Evolutionary conservation across 2,113 vertebrate species (phyloP), one percentile per base, ranked within the genome.

Genomic region (Saccopteryx leptura): DNA sequence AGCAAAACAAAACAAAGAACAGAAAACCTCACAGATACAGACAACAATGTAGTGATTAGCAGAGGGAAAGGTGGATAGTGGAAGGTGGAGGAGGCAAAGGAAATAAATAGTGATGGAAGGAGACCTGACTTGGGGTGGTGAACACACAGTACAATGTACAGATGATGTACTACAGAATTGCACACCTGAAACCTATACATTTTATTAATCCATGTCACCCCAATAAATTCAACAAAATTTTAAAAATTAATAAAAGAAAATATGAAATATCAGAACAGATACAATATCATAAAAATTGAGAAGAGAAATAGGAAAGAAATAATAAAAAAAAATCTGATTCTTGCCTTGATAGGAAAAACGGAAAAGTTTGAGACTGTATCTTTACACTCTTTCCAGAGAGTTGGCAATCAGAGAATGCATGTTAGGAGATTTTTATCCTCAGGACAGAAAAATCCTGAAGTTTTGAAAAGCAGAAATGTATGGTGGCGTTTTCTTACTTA

Each of bases 401-500:
- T 61, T 71, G 26, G 8, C 48, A 92, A 83, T 80, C 54, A 65
- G 58, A 66, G 48, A 65, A 95, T 31, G 18, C 24, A 39, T 46
- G 13, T 61, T 69, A 89, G 85, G 31, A 89, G 4, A 26, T 63
- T 91, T 81, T 61, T 93, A 87, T 60, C 56, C 74, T 97, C n/a
- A 19, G 52, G 69, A 12, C 79, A 71, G 63, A 26, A 71, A 80
- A 76, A 31, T 19, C 9, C 24, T 48, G 12, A 52, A 58, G 23
- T 23, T 93, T 23, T 88, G 65, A 75, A 80, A 93, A 92, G 23
- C 39, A 60, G n/a, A 91, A 88, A 13, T 71, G 28, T 31, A 21
- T 11, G 2, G 54, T 48, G 58, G 24, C 69, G 95, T 17, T 89
- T 82, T 91, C 58, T 82, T 94, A 90, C 88, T 86, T 80, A 92